Base-by-base conservation (phyloP, 1,140 invertebrate species). In the Drosophila lacertosa region DNA sequence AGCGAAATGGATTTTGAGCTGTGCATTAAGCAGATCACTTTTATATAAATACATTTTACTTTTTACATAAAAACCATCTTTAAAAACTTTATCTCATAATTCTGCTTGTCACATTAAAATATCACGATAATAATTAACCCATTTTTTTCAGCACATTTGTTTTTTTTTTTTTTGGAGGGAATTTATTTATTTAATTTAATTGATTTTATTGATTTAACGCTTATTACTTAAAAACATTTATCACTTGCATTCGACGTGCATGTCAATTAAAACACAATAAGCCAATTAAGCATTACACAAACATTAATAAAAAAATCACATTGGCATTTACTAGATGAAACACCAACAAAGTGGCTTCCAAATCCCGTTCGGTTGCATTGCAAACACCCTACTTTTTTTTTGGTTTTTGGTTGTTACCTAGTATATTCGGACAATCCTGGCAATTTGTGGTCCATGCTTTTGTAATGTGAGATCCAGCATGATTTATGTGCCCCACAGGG, bases 401-500 rank as follows among this genome's bases (percentile, higher is more conserved):
- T n/a, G n/a, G n/a, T 66, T 37, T 72, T 69, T 72, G 66, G 10
- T 24, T 33, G 13, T 45, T 35, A 5, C 10, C 11, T 15, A 5
- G 13, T 10, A 45, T 29, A 24, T 64, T 53, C 48, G 13, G 48
- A 37, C 51, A 57, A 53, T 59, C 26, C 24, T 48, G 45, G 65
- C 64, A 62, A 69, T 69, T 74, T 69, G 66, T 58, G 58, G 66
- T 42, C 22, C 29, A 35, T 29, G 32, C 51, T 57, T 29, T 39
- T 29, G 37, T 58, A 53, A 50, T 51, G 57, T 26, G 33, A 42
- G 44, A 45, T 42, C 40, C 37, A 22, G 50, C 39, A 65, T 74
- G 71, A 74, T 74, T 74, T 70, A 74, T 74, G 58, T 67, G 48
- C 53, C 35, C 22, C 45, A 29, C 16, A 20, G 18, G n/a, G 18